Evolutionary conservation across 2,113 vertebrate genomes (phyloP), one percentile per base, ranked within the genome.

Genomic region (Podarcis raffonei): DNA sequence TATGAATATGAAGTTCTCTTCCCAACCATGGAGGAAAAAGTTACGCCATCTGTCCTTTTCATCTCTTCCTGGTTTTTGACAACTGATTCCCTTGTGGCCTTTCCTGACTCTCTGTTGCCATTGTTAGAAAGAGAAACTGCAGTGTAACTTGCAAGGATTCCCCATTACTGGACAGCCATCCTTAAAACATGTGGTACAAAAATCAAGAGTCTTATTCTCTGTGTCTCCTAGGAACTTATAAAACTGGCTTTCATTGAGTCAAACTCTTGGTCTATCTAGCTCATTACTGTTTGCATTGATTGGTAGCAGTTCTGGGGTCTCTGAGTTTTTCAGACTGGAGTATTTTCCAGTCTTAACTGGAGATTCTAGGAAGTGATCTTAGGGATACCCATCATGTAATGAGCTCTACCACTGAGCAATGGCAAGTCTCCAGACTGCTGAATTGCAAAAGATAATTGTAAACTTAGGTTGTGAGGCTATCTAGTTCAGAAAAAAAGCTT

Each of bases 31-130:
- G 48, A 76, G 82, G 42, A 48, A 80, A 88, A 85, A 57, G 89
- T 83, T 87, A 93, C 83, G 37, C 18, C 69, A 81, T 11, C 59
- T 86, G 80, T 84, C 59, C 8, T 20, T 53, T 48, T 81, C 86
- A 57, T n/a, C 79, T 87, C 69, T 76, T 83, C 79, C 8, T 8
- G 53, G 16, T 89, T 25, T 32, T 66, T 90, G 90, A 69, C 82
- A 85, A 87, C 42, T 89, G 88, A 91, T 88, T 91, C 83, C 85
- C 89, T 84, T 53, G 37, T 84, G 93, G 92, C 85, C 92, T 88
- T 86, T 48, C 42, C 32, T 0, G 3, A 81, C 83, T 42, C 65
- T 89, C 81, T 76, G 20, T 84, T 69, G 84, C 12, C 42, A 69
- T 57, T 71, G 25, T 87, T 80, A 81, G 86, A 93, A 85, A 85